These are phyloP conservation scores for Neria commutata DNA, from an alignment of 2,888 invertebrate species.

Conservation along the genomic window DNA sequence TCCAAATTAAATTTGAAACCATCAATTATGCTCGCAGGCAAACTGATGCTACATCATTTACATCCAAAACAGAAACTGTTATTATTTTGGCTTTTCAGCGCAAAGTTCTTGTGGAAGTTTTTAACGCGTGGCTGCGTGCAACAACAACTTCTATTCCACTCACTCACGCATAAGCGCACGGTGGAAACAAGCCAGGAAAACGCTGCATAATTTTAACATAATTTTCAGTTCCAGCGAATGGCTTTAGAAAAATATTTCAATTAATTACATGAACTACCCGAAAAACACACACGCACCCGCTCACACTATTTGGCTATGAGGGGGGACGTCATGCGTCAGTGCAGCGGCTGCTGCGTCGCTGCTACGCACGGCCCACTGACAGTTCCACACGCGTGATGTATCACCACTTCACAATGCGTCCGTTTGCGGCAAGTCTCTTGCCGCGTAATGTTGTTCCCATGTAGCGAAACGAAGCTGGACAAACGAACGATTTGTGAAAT, in stretches of 20 bases:
- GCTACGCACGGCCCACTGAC: neutral
- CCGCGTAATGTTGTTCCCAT: neutral
- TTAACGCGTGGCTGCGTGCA: too few relatives aligned
- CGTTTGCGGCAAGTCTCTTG: too few relatives aligned
- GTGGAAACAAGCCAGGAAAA: too few relatives aligned
- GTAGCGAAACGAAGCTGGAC: neutral
- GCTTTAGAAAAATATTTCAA: slow-evolving; percentile 15
- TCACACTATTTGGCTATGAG: neutral
- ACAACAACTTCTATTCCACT: neutral
- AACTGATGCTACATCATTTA: too few relatives aligned
- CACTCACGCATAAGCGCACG: neutral
- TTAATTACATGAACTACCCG: slow-evolving; percentile 10
- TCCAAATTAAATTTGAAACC: too few relatives aligned
- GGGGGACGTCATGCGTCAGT: slow-evolving; percentile 31
- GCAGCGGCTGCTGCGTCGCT: slow-evolving; percentile 11
- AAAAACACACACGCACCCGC: neutral
- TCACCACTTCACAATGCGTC: neutral
- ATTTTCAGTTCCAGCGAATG: neutral
- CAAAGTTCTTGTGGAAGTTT: too few relatives aligned
- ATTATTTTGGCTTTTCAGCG: too few relatives aligned
- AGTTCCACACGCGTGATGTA: neutral
- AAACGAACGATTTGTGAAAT: slow-evolving; percentile 2
- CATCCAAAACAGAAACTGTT: too few relatives aligned
- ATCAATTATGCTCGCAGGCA: too few relatives aligned
- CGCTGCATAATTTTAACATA: slow-evolving; percentile 17